Conservation (phyloP, 1,140 invertebrate genomes). For the Drosophila pruinosa region DNA sequence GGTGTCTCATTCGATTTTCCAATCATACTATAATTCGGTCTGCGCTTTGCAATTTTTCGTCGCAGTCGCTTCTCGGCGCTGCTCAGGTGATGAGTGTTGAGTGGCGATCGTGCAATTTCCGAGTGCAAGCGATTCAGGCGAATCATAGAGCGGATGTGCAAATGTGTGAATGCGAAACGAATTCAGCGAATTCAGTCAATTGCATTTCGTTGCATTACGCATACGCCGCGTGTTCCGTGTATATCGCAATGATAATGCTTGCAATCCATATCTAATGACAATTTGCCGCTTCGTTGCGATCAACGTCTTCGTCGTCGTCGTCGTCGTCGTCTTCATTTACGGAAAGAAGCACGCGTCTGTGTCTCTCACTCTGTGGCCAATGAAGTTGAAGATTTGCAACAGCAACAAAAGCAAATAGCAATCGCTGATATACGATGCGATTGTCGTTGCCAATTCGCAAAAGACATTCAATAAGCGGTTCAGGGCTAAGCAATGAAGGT, state of each 20-base stretch:
- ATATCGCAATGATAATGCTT: conserved; percentile 14
- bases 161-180: conserved; percentile 3
- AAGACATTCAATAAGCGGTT: conserved; percentile 75
- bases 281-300: background rate
- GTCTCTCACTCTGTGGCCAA: background rate
- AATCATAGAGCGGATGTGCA: background rate
- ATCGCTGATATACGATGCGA: conserved; percentile 28
- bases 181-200: conserved; percentile 23
- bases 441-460: conserved; percentile 26
- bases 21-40: conserved; percentile 26
- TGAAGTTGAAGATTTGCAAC: background rate
- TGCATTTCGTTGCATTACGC: conserved; percentile 27
- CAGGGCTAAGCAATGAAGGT: conserved; percentile 71
- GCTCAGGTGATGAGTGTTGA: conserved; percentile 49
- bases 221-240: conserved; percentile 36
- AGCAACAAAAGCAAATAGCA: background rate
- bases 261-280: conserved; percentile 43
- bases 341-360: conserved; percentile 35
- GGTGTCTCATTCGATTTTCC: conserved; percentile 41
- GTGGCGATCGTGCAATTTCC: conserved; percentile 32
- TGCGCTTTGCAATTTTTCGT: conserved; percentile 34
- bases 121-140: conserved; percentile 14
- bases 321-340: conserved; percentile 21
- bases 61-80: conserved; percentile 68
- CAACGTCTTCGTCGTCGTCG: background rate